Evolutionary conservation across 2,797 vertebrate genomes (phyloP), one percentile per base, ranked within the genome.

Genomic region (Eulemur albifrons): DNA sequence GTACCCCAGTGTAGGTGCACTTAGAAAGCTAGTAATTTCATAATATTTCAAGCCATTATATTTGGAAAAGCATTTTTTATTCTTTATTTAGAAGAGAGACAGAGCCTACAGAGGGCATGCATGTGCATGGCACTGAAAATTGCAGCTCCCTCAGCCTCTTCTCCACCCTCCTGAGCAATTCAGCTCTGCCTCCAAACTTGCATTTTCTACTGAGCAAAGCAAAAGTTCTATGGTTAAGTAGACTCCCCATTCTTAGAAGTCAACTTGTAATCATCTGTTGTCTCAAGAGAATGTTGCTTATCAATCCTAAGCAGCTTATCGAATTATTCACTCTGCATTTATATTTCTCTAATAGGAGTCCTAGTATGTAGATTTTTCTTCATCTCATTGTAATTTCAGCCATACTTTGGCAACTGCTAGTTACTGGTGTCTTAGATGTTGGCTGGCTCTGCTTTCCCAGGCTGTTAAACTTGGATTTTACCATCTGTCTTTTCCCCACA

Each of bases 121-220:
- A 91, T n/a, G 38, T 87, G 8, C 4, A 40, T 77, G 23, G 10
- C 30, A 43, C 12, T 61, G 82, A 94, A 61, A 17, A 81, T 30
- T 4, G 8, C 7, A 92, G 54, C 18, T 63, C 32, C 21, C 12
- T 82, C 61, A 73, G 61, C 11, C 17, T 76, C 27, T 59, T 96
- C 32, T 83, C 25, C 84, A n/a, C n/a, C 43, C 70, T 82, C 57
- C 40, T 79, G 15, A 94, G 45, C 90, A 96, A 93, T 93, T 94
- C 87, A 94, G 63, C 88, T 97, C 89, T 91, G 54, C 63, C 82
- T 94, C 73, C 3, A 91, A 88, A 93, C n/a, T 93, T 96, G 82
- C 73, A 93, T 89, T 92, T 93, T 13, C 40, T 63, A 43, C 27
- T 73, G 27, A 79, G n/a, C 13, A 91, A 90, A 91, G 21, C 81